Evolutionary conservation across 1,140 invertebrate genomes (phyloP), one percentile per base, ranked within the genome.

Genomic region (Cyclina sinensis): DNA sequence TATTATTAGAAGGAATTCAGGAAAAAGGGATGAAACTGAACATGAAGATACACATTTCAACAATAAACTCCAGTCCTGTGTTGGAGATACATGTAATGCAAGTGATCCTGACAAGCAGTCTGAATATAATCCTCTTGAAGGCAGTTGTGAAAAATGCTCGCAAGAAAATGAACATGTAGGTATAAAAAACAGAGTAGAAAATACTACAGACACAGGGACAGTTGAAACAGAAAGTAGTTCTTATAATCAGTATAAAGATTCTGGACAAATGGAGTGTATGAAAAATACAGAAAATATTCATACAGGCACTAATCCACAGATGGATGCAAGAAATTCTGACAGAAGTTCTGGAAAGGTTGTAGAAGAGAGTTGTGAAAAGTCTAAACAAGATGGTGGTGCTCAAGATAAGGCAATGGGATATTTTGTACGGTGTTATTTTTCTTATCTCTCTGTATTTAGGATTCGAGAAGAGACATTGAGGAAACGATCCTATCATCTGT

Each of bases 391-490:
- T 70, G 32, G 21, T 37, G 65, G 37, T 21, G n/a, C 37, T 2
- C n/a, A 51, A 24, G 80, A 82, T 48, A 62, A 48, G 21, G 62
- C 27, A 27, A 51, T 82, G 48, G 65, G 21, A 32, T 73, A 76
- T 24, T 88, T 88, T 76, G 51, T 83, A 2, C 27, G 86, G 30
- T 82, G 78, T 27, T 88, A 88, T 73, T 88, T 88, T 76, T 79
- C 86, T 5, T 88, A 88, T n/a, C 51, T 88, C 0, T n/a, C 16
- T 32, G 37, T 46, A 43, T 5, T 9, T 9, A 57, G 39, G 30
- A 37, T 83, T n/a, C 57, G 68, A 35, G 65, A 73, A 30, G 46
- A 82, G 32, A 54, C 62, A 12, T 14, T 62, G 35, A 32, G 51
- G 46, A 39, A 59, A 4, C 30, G 18, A 43, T n/a, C 4, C 1